Conservation (phyloP, 2,113 vertebrate genomes). For the Podiceps cristatus region DNA sequence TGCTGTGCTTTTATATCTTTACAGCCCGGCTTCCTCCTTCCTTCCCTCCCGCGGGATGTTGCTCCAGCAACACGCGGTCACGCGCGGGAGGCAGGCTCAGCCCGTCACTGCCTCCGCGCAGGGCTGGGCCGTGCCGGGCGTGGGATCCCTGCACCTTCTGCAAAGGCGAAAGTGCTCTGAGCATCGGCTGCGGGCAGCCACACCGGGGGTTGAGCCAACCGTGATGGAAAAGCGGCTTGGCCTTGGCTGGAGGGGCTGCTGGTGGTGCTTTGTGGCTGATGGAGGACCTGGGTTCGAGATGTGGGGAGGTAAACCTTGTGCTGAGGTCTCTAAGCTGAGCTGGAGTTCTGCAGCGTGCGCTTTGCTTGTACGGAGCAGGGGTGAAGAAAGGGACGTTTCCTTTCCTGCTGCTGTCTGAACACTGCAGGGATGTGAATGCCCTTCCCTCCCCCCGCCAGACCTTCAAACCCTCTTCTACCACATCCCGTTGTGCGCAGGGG, state of each 20-base stretch:
- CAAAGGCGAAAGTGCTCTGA: rapidly evolving
- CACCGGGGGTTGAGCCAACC: rapidly evolving
- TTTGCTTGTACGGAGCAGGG: neutral
- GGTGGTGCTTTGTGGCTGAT: neutral
- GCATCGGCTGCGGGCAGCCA: rapidly evolving
- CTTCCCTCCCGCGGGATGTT: neutral
- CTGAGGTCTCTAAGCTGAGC: neutral
- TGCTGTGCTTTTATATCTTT: neutral
- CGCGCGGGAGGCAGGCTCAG: neutral
- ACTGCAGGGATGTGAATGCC: neutral
- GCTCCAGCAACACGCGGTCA: neutral
- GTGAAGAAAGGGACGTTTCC: neutral
- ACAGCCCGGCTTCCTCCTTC: neutral
- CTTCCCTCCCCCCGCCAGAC: neutral
- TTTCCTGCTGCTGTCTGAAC: neutral
- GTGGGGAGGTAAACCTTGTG: neutral
- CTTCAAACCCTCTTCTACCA: neutral
- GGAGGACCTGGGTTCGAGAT: neutral
- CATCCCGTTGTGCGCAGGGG: rapidly evolving
- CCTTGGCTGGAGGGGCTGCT: neutral
- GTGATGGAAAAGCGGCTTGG: rapidly evolving
- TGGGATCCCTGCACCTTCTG: rapidly evolving
- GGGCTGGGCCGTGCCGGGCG: rapidly evolving
- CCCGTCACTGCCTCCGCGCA: neutral
- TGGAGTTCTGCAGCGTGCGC: rapidly evolving